These are phyloP conservation scores for Cliona cf. orientalis DNA, from an alignment of 37 sponge, comb jelly and placozoan genomes.

Conservation along the genomic window DNA sequence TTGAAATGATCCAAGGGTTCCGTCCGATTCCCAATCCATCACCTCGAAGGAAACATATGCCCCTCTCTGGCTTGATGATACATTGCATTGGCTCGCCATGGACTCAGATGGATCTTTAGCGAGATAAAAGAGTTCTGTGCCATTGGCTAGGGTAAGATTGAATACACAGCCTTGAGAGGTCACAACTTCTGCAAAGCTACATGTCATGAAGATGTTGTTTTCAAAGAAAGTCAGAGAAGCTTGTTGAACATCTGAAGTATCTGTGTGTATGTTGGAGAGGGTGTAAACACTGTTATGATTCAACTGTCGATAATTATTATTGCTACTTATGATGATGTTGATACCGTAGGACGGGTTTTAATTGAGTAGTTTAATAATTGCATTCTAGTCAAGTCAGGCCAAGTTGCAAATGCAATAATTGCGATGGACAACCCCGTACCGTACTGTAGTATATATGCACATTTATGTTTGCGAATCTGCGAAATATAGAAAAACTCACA, in stretches of 20 bases:
- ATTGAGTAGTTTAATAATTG: no score
- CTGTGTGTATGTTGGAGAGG: no score
- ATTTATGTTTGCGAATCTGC: no score
- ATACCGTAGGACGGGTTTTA: no score
- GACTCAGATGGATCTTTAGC: background rate
- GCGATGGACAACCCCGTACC: no score
- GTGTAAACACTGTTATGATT: no score
- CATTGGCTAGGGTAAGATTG: background rate
- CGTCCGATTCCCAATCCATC: background rate
- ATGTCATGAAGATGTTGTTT: background rate
- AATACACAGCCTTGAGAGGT: background rate
- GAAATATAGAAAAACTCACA: no score
- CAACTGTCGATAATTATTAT: no score
- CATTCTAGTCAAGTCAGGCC: no score
- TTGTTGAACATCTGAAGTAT: background rate
- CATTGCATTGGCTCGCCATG: background rate
- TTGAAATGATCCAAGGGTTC: background rate
- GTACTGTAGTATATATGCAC: no score
- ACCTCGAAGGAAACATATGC: background rate
- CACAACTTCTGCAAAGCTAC: background rate
- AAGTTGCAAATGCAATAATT: no score
- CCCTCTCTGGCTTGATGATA: background rate
- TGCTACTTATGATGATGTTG: no score
- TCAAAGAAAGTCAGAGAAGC: constrained; percentile 1
- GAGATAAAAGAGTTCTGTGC: background rate